phyloP scores from a whole-genome alignment of 2,888 invertebrate species.

The Erpobdella octoculata region DNA sequence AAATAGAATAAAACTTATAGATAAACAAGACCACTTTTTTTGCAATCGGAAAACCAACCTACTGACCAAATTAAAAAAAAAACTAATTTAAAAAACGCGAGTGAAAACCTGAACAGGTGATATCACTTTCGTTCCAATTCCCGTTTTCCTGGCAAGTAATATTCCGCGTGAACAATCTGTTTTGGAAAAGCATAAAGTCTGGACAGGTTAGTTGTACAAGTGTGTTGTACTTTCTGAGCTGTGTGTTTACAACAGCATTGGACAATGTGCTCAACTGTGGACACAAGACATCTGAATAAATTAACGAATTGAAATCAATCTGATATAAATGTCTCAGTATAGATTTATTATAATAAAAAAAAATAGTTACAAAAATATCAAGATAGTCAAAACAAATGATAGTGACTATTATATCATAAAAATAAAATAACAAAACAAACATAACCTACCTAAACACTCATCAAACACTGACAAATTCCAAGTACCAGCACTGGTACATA shows the following conservation, averaged over 20 bases:
- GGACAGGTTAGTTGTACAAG: conserved; percentile 9
- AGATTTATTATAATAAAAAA: background rate
- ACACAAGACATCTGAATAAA: background rate
- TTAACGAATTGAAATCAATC: background rate
- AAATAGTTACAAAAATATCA: background rate
- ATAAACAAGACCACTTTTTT: too few relatives aligned
- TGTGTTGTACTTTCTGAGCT: background rate
- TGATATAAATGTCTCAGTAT: background rate
- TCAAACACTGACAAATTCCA: conserved; percentile 4
- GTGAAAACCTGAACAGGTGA: conserved; percentile 20
- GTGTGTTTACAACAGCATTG: background rate
- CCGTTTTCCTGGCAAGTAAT: conserved; percentile 20
- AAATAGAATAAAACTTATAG: too few relatives aligned
- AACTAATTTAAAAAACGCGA: too few relatives aligned
- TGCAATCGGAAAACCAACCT: too few relatives aligned
- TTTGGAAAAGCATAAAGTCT: conserved; percentile 18
- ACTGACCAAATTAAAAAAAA: too few relatives aligned
- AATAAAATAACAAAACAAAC: background rate
- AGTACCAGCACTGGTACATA: background rate
- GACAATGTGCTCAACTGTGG: conserved; percentile 11
- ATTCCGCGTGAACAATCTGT: background rate
- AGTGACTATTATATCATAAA: background rate
- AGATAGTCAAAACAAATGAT: background rate
- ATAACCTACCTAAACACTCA: conserved; percentile 12
- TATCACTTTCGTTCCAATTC: conserved; percentile 26